Percentiles rank a stretch among this genome's conserved stretches.
Conservation (phyloP, 2,113 vertebrate genomes). For the Megaptera novaeangliae region DNA sequence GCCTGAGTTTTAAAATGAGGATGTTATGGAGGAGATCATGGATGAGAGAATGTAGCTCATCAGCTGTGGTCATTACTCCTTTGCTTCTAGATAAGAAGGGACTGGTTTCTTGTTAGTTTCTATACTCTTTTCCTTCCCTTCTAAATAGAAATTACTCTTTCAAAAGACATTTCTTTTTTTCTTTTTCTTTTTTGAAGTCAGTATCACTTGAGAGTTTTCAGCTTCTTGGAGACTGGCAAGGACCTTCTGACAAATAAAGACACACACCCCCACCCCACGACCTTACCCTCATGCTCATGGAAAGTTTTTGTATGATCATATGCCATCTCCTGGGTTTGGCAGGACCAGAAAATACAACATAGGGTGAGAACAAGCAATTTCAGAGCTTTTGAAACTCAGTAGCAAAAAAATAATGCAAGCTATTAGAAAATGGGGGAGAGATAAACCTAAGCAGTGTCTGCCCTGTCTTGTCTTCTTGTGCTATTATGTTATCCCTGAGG, state of each 20-base stretch:
- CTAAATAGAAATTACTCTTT: neutral
- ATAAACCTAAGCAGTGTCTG: neutral
- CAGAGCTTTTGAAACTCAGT: neutral
- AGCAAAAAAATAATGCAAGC: neutral
- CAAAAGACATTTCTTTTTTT: neutral
- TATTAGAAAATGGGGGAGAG: neutral
- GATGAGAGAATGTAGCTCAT: neutral
- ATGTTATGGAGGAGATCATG: neutral
- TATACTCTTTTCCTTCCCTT: neutral
- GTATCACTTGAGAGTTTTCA: neutral
- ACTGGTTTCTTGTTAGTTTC: neutral
- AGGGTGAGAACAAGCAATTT: neutral
- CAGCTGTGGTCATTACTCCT: neutral
- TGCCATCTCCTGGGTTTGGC: neutral
- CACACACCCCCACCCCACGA: neutral
- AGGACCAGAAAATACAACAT: neutral
- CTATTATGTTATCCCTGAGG: neutral
- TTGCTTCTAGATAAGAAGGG: neutral
- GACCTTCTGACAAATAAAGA: constrained; percentile 26
- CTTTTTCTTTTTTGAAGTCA: neutral
- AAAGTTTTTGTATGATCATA: neutral
- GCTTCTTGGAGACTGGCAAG: neutral
- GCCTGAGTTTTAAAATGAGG: neutral
- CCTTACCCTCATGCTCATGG: neutral
- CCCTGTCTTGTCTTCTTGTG: neutral